These are phyloP conservation scores for Calcarius lapponicus DNA, from an alignment of 2,797 vertebrate species.

Conservation along the genomic window DNA sequence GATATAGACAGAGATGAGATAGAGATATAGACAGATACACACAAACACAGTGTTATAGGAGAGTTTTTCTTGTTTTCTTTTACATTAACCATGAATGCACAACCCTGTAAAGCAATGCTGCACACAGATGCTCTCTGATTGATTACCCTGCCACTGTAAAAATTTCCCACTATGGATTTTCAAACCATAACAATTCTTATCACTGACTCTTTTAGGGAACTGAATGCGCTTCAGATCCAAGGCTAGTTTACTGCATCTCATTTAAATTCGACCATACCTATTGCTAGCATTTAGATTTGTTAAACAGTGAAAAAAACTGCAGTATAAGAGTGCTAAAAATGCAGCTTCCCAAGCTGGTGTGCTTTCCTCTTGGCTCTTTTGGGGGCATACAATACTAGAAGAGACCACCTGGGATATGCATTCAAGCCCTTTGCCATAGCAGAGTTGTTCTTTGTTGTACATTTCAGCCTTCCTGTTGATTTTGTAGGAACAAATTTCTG, in stretches of 20 bases:
- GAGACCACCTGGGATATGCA: neutral
- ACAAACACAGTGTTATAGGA: fast-evolving
- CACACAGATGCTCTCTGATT: neutral
- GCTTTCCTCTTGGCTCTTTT: neutral
- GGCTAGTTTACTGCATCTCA: neutral
- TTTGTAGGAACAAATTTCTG: neutral
- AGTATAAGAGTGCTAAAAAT: neutral
- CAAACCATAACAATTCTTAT: neutral
- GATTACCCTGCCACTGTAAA: neutral
- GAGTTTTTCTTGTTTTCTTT: neutral
- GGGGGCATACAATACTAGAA: neutral
- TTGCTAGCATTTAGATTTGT: neutral
- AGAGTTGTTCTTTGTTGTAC: neutral
- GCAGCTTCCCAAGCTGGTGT: neutral
- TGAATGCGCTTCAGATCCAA: neutral
- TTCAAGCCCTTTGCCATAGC: neutral
- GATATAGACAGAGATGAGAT: neutral
- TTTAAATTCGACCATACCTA: neutral
- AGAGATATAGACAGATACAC: no score
- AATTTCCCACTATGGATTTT: neutral
- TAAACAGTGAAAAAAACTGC: neutral
- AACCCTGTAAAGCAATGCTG: neutral
- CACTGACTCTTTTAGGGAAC: neutral
- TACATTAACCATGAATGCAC: neutral
- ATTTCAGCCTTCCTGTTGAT: neutral